Base-by-base conservation (phyloP, 2,888 invertebrate species). In the Dryobotodes eremita region DNA sequence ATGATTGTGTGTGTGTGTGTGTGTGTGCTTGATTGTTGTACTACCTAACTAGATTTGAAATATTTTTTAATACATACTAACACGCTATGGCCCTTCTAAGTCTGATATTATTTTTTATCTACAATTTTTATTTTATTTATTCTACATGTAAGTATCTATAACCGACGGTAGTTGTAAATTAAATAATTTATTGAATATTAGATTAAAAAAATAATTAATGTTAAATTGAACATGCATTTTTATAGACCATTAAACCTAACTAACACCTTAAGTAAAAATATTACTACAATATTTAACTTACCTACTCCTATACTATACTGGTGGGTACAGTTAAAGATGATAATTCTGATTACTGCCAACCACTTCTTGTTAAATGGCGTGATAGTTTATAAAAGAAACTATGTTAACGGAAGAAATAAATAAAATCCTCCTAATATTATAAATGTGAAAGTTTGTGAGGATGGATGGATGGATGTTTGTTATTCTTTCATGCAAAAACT, bases 371-470 rank as follows among this genome's bases (percentile, higher is more conserved):
- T 53, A 42, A 59, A 42, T 42, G 20, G 42, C 26, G 57, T 42
- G 59, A 59, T 50, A 7, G 13, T 50, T 31, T 57, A 23, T 59
- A 23, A 36, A 50, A 57, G 23, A 48, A 59, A 55, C 20, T 2
- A 48, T 77, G 31, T 36, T 50, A 66, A 36, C 23, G 66, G 36
- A 77, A 57, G 31, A 78, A 78, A 46, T 69, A 42, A 78, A n/a
- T 68, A 31, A 59, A 66, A 31, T n/a, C n/a, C n/a, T n/a, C n/a
- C n/a, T n/a, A n/a, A n/a, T n/a, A n/a, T n/a, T n/a, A n/a, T n/a
- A n/a, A n/a, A n/a, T n/a, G n/a, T n/a, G n/a, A n/a, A n/a, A n/a
- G n/a, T n/a, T n/a, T n/a, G n/a, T n/a, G n/a, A n/a, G n/a, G n/a
- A n/a, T n/a, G n/a, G n/a, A n/a, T n/a, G n/a, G n/a, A n/a, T n/a